Conservation (phyloP, 2,888 invertebrate genomes). For the Pseudococcus viburni region DNA sequence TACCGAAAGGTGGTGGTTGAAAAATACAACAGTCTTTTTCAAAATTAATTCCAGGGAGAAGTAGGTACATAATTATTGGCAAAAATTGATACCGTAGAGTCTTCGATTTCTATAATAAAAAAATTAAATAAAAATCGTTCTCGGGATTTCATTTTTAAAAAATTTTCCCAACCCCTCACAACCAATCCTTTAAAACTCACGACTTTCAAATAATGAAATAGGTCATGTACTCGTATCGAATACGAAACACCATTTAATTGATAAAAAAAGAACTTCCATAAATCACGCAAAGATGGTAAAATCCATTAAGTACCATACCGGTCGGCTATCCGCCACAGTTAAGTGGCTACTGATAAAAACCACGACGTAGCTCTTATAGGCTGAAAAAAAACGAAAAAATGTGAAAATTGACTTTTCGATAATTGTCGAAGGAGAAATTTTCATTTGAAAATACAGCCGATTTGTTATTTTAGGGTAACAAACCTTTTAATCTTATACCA, state of each 20-base stretch:
- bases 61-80: too few relatives aligned
- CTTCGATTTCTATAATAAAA: too few relatives aligned
- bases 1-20: too few relatives aligned
- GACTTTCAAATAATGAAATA: neutral
- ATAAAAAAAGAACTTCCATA: conserved; percentile 24
- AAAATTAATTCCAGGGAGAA: too few relatives aligned
- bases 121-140: too few relatives aligned
- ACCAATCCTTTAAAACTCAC: too few relatives aligned
- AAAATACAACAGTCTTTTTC: too few relatives aligned
- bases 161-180: too few relatives aligned
- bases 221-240: conserved; percentile 11
- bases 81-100: too few relatives aligned
- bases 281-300: conserved; percentile 43
- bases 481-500: conserved; percentile 41
- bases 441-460: conserved; percentile 10
- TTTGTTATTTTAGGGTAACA: conserved; percentile 41
- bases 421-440: conserved; percentile 19
- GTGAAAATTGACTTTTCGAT: neutral
- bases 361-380: neutral
- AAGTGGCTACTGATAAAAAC: conserved; percentile 23
- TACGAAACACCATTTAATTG: conserved; percentile 39
- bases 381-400: neutral
- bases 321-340: neutral
- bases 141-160: too few relatives aligned
- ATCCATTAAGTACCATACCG: neutral